Conservation (phyloP, 2,113 vertebrate species). For the Periophthalmodon schlosseri region DNA sequence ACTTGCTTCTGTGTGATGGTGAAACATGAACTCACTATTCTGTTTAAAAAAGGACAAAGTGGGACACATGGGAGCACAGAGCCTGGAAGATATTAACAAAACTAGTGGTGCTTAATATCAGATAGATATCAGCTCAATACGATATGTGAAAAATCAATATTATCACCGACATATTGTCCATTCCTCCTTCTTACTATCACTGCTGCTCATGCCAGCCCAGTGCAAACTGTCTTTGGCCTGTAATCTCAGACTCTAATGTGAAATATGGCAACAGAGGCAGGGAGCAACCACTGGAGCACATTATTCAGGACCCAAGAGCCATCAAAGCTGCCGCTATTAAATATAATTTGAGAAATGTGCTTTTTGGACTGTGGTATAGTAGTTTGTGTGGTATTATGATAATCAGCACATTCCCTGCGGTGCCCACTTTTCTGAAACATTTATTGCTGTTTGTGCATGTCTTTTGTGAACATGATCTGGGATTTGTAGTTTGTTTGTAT, state of each 20-base stretch:
- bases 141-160: too few species aligned
- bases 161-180: too few species aligned
- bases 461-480: slow-evolving; percentile 41
- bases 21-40: too few species aligned
- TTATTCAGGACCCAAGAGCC: slow-evolving; percentile 60
- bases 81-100: too few species aligned
- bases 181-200: neutral
- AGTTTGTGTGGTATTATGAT: slow-evolving; percentile 68
- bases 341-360: slow-evolving; percentile 67
- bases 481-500: slow-evolving; percentile 43
- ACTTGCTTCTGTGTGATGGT: too few species aligned
- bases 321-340: slow-evolving; percentile 62
- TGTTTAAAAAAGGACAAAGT: too few species aligned
- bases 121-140: too few species aligned
- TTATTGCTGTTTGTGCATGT: slow-evolving; percentile 53
- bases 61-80: too few species aligned
- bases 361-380: slow-evolving; percentile 56
- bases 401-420: slow-evolving; percentile 61
- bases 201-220: slow-evolving; percentile 42
- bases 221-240: slow-evolving; percentile 42
- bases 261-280: slow-evolving; percentile 70
- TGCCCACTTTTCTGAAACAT: slow-evolving; percentile 43
- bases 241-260: slow-evolving; percentile 64
- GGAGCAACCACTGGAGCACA: slow-evolving; percentile 50
- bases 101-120: too few species aligned